phyloP scores from a whole-genome alignment of 2,113 vertebrate species.

The Equus przewalskii region DNA sequence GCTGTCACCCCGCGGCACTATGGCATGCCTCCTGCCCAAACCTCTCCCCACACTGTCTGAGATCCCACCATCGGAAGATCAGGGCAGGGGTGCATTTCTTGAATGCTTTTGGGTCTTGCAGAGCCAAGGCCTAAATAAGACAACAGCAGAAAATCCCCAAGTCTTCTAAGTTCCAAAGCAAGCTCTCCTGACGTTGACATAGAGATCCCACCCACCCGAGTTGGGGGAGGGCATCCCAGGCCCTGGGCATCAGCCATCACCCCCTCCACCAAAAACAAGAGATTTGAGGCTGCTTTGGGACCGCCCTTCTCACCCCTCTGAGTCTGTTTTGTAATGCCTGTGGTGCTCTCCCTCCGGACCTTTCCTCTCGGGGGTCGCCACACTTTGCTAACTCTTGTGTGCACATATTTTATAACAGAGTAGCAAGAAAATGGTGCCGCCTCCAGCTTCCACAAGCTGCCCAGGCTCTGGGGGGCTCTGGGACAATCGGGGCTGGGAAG shows the following conservation, averaged over 20 bases:
- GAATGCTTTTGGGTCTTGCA: background rate
- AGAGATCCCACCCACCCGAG: background rate
- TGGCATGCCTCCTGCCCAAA: background rate
- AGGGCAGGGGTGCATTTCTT: background rate
- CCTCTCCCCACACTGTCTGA: background rate
- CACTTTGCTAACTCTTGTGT: constrained; percentile 77
- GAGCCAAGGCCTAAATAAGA: background rate
- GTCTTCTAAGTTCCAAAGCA: constrained; percentile 46
- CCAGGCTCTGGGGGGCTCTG: constrained; percentile 11
- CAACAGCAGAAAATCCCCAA: background rate
- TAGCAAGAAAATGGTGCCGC: constrained; percentile 70
- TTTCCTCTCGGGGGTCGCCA: constrained; percentile 61
- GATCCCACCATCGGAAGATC: background rate
- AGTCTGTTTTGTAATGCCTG: constrained; percentile 74
- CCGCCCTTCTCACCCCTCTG: background rate
- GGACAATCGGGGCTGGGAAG: constrained; percentile 13
- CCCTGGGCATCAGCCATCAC: constrained; percentile 53
- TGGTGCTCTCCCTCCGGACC: constrained; percentile 73
- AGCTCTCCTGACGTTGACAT: constrained; percentile 5
- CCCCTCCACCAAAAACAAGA: background rate
- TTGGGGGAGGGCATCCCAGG: background rate
- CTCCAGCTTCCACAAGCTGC: constrained; percentile 69
- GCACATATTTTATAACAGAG: constrained; percentile 79
- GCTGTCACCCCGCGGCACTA: background rate
- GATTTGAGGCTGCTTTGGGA: constrained; percentile 38